phyloP scores from a whole-genome alignment of 2,888 invertebrate genomes.

The Dusona sp. region DNA sequence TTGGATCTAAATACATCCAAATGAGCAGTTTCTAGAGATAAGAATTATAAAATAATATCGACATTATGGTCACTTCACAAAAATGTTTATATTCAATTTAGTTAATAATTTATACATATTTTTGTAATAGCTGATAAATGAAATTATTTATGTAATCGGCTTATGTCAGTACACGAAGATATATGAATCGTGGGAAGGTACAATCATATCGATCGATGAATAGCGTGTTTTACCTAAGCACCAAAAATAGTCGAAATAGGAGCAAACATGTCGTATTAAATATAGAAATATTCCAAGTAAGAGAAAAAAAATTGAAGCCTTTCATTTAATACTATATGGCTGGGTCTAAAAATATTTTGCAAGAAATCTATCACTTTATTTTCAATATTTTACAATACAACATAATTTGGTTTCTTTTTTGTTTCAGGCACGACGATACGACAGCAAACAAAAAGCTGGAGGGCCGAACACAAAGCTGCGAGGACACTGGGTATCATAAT shows the following conservation, averaged over 20 bases:
- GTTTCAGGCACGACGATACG: slow-evolving; percentile 89
- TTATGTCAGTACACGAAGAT: slow-evolving; percentile 18
- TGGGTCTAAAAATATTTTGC: not conserved
- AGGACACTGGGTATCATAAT: slow-evolving; percentile 98
- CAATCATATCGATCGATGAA: slow-evolving; percentile 49
- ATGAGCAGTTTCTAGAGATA: no score
- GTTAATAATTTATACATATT: not conserved
- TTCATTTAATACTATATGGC: not conserved
- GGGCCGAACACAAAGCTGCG: slow-evolving; percentile 96
- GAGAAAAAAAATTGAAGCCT: not conserved
- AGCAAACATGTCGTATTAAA: slow-evolving; percentile 3
- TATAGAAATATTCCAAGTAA: slow-evolving; percentile 13
- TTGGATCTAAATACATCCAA: no score
- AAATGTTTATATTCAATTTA: not conserved
- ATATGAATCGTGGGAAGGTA: slow-evolving; percentile 17
- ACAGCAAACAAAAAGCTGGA: slow-evolving; percentile 92
- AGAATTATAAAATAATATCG: not conserved
- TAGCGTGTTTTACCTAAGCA: slow-evolving; percentile 47
- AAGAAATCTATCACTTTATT: not conserved
- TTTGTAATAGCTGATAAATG: not conserved
- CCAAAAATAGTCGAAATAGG: slow-evolving; percentile 50
- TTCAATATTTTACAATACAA: not conserved
- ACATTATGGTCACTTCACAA: not conserved
- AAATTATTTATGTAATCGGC: slow-evolving; percentile 16
- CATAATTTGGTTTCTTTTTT: slow-evolving; percentile 39